Evolutionary conservation across 2,888 invertebrate species (phyloP).

Genomic region (Lasioglossum vierecki): DNA sequence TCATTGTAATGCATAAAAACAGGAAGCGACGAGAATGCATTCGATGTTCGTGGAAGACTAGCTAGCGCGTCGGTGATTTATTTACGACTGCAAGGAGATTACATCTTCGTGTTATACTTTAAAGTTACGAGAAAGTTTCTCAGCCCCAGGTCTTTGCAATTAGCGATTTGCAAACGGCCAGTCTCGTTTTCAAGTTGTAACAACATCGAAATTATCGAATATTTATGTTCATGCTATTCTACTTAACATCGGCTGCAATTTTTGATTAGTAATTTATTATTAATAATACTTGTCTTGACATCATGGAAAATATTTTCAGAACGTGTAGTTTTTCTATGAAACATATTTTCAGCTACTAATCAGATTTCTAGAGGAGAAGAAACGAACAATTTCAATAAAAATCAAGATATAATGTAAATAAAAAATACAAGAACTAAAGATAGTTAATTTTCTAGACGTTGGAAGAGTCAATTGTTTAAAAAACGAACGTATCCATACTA

Average conservation of each 20-base stretch:
- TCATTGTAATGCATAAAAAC: background rate
- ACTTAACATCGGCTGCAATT: background rate
- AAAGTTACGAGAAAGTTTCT: background rate
- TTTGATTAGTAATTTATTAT: background rate
- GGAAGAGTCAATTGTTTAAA: no score
- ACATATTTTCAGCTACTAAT: background rate
- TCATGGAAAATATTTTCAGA: no score
- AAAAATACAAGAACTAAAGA: no score
- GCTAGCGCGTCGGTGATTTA: slow-evolving; percentile 6
- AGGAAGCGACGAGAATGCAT: background rate
- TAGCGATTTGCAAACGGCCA: background rate
- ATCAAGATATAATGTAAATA: no score
- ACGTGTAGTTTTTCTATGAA: background rate
- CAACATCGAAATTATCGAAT: background rate
- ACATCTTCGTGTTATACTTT: background rate
- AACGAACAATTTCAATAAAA: no score
- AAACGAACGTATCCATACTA: no score
- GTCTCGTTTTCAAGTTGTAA: background rate
- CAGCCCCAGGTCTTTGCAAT: background rate
- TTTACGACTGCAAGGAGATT: slow-evolving; percentile 4
- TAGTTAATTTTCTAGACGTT: no score
- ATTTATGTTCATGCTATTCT: background rate
- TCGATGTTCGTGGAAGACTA: background rate
- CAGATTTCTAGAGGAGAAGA: no score
- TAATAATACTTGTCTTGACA: background rate